Base-by-base conservation (phyloP, 1,140 invertebrate genomes). In the Megalonaias nervosa region DNA sequence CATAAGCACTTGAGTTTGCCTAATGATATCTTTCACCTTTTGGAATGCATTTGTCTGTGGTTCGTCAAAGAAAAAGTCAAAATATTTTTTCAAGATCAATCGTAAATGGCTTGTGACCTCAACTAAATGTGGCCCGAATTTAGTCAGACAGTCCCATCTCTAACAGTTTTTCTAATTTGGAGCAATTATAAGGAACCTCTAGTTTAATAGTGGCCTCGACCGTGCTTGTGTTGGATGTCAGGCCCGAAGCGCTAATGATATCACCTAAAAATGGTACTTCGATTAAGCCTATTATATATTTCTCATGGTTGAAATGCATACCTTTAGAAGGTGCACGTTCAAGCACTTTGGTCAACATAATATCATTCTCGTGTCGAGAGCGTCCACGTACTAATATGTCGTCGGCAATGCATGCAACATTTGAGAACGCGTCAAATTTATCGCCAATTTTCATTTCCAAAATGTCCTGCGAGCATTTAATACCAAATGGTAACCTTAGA, bases 161-260 rank as follows among this genome's bases (percentile, higher is more conserved):
- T n/a, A 91, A 67, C 14, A 85, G 71, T 4, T 55, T 75, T 73
- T 83, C 71, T 16, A 85, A 69, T 19, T 83, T 75, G 38, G 66
- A 31, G 5, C 59, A 62, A 71, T 75, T 62, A 13, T 58, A 16
- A 9, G 79, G 79, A 57, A 62, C 31, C 21, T 77, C 23, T 67
- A 80, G 80, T 9, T 79, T 57, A 19, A 23, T 4, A 19, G 91
- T 88, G n/a, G 86, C 85, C 31, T 85, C 77, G 1, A 91, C 73
- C 74, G 91, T 91, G 6, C 82, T 75, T 2, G 82, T 81, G 77
- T 91, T 90, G 48, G 87, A 77, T 71, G 82, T 75, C 19, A 92
- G 82, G 2, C 91, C 91, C 31, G 87, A 69, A 65, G 65, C 64
- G n/a, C 78, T 78, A 14, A 91, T 58, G 9, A 85, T 19, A 66